A percentile compares a stretch with the other conserved stretches of the same genome.
Evolutionary conservation across 35 echinoderm and acorn worm genomes (phyloP).

Genomic region (Apostichopus californicus): DNA sequence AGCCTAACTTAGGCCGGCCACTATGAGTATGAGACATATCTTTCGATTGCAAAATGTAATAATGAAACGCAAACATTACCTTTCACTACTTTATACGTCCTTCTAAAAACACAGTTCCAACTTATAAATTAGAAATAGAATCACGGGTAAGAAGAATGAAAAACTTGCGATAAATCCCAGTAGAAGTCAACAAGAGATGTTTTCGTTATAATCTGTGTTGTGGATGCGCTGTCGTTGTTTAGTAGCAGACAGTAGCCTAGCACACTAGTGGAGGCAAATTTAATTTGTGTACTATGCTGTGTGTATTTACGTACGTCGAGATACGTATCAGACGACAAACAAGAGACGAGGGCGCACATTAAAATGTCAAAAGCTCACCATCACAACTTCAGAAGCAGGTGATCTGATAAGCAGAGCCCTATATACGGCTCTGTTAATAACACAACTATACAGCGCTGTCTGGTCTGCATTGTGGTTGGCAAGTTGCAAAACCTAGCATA

Average conservation of each 20-base stretch:
- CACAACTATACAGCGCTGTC: no score
- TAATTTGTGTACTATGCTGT: neutral
- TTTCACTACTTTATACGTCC: neutral
- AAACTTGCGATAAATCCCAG: neutral
- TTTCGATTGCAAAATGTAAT: no score
- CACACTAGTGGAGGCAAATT: neutral
- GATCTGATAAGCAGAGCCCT: neutral
- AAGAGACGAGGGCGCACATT: neutral
- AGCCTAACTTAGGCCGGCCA: no score
- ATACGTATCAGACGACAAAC: neutral
- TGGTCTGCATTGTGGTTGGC: no score
- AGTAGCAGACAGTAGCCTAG: neutral
- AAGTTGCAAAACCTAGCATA: no score
- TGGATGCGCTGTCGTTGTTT: neutral
- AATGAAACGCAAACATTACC: neutral
- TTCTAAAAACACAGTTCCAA: neutral
- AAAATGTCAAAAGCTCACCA: conserved; percentile 13
- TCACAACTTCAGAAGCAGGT: neutral
- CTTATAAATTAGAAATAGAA: neutral
- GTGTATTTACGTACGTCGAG: neutral
- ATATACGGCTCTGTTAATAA: no score
- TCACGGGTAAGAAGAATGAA: neutral
- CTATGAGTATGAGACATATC: no score
- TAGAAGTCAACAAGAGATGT: neutral
- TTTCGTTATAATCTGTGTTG: neutral